A percentile compares a stretch with the other conserved stretches of the same genome.
Evolutionary conservation across 2,797 vertebrate species (phyloP).

Genomic region (Allobates femoralis): DNA sequence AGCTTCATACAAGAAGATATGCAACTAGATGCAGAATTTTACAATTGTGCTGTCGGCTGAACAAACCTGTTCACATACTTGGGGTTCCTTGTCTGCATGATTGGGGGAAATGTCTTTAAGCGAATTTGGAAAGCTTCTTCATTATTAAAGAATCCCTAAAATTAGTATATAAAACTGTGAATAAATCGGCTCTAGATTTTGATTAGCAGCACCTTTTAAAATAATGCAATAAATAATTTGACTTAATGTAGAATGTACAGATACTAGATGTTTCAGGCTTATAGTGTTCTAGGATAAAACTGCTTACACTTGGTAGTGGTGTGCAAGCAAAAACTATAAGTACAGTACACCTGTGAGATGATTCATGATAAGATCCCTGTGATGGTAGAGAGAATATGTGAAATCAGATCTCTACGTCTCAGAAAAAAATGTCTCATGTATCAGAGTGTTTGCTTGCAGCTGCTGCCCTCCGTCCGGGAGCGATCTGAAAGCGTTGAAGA

Average conservation of each 20-base stretch:
- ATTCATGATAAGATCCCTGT: conserved; percentile 61
- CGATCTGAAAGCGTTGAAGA: neutral
- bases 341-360: conserved; percentile 21
- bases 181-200: too few relatives aligned
- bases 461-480: conserved; percentile 68
- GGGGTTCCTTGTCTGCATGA: too few relatives aligned
- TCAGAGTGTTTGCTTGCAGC: conserved; percentile 73
- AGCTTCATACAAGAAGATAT: too few relatives aligned
- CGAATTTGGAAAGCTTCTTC: too few relatives aligned
- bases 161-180: too few relatives aligned
- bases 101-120: too few relatives aligned
- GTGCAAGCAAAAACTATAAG: conserved; percentile 7
- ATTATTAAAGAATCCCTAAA: too few relatives aligned
- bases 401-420: conserved; percentile 74
- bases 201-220: too few relatives aligned
- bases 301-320: neutral
- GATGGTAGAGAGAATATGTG: conserved; percentile 64
- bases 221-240: neutral
- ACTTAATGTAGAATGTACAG: neutral
- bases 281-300: neutral
- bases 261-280: neutral
- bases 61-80: too few relatives aligned
- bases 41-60: too few relatives aligned
- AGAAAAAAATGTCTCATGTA: conserved; percentile 71
- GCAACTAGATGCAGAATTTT: too few relatives aligned